A percentile compares a stretch with the other conserved stretches of the same genome.
phyloP scores from a whole-genome alignment of 64 coral and sea anemone genomes.

The Montipora cactus region DNA sequence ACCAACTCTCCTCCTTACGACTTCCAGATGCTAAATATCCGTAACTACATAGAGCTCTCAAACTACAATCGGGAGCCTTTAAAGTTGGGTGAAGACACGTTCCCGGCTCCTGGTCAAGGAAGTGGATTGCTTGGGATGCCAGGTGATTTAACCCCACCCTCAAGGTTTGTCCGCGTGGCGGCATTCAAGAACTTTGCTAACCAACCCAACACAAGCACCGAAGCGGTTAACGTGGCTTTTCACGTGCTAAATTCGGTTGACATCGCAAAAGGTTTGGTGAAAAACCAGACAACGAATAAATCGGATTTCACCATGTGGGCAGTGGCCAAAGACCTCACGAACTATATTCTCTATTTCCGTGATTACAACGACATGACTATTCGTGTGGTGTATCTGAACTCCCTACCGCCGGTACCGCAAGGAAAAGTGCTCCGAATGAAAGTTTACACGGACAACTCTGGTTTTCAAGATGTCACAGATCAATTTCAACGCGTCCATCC shows the following conservation, averaged over 20 bases:
- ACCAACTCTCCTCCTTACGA: conserved; percentile 7
- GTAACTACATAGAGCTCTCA: conserved; percentile 4
- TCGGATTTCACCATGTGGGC: conserved; percentile 14
- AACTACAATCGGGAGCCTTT: background rate
- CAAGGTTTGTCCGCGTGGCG: background rate
- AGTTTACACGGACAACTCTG: background rate
- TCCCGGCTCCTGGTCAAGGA: background rate
- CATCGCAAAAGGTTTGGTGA: background rate
- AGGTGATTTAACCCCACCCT: background rate
- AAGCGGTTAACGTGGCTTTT: conserved; percentile 36
- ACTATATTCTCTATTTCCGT: conserved; percentile 17
- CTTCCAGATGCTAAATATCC: conserved; percentile 2
- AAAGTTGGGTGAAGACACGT: background rate
- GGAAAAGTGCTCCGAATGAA: conserved; percentile 14
- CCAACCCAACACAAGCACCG: background rate
- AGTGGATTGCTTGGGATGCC: conserved; percentile 1
- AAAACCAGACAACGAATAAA: background rate
- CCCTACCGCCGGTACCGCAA: background rate
- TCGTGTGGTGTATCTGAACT: conserved; percentile 21
- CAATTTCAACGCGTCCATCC: background rate
- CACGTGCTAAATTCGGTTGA: background rate
- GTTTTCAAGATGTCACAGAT: background rate
- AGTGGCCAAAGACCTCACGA: background rate
- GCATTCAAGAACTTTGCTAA: background rate
- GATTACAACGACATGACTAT: conserved; percentile 33